A percentile compares a stretch with the other conserved stretches of the same genome.
phyloP scores from a whole-genome alignment of 2,797 vertebrate species.

The Sebastes melanostomus region DNA sequence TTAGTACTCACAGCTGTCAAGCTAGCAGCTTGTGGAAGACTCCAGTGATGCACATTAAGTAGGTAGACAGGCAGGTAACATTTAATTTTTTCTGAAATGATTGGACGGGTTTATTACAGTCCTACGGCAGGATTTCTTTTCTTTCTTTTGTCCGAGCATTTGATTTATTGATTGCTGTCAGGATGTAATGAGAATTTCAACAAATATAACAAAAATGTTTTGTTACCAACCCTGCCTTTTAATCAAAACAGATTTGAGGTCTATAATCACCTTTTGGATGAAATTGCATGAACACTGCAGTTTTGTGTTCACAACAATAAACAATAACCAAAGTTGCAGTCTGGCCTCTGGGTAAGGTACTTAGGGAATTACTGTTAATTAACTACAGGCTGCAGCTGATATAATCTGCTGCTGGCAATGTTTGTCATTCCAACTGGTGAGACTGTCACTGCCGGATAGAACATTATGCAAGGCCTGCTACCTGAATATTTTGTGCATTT shows the following conservation, averaged over 20 bases:
- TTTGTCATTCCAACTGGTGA: constrained; percentile 16
- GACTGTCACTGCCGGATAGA: background rate
- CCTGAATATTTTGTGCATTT: background rate
- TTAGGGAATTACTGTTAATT: constrained; percentile 23
- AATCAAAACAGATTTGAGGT: background rate
- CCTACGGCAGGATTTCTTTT: no score
- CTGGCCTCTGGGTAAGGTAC: constrained; percentile 9
- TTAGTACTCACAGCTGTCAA: no score
- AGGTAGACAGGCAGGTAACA: no score
- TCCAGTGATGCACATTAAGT: no score
- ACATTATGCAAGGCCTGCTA: background rate
- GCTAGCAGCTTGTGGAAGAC: no score
- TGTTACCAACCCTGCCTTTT: no score
- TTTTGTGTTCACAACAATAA: constrained; percentile 15
- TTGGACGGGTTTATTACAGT: no score
- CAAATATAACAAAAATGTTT: no score
- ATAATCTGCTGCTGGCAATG: constrained; percentile 32
- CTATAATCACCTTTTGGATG: background rate
- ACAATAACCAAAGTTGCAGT: background rate
- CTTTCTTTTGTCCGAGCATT: no score
- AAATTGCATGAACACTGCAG: background rate
- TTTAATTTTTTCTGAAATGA: no score
- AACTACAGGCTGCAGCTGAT: constrained; percentile 12
- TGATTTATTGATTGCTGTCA: no score
- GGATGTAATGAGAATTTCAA: no score